Evolutionary conservation across 2,888 invertebrate species (phyloP), one percentile per base, ranked within the genome.

Genomic region (Patella caerulea): DNA sequence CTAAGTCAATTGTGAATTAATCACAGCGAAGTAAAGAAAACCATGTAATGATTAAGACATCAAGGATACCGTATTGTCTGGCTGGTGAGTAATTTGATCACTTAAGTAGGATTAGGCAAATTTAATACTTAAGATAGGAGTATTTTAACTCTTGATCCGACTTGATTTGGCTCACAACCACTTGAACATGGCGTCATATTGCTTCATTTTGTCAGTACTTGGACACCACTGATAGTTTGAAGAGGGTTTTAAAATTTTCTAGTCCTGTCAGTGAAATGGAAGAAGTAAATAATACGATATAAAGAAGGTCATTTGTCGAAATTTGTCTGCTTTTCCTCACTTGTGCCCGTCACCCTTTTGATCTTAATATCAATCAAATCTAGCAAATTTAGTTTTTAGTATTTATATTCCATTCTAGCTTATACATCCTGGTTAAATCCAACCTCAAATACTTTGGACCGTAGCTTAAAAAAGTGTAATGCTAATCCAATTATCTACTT

Each of bases 151-250:
- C 65, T 65, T 65, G 65, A 65, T 65, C 65, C 65, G 65, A 65
- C 65, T 65, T 65, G 65, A 65, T 65, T 65, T 65, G 19, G 65
- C 65, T 65, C 65, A 24, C 65, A 65, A 24, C 65, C 24, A 19
- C 65, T 65, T 65, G 12, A 75, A 75, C 55, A 70, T 75, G 75
- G 75, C 70, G 75, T 75, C 75, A 56, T 71, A 75, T 75, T 75
- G 75, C 75, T 45, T 55, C 52, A 53, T 70, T 19, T 71, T 71
- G 75, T 75, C 75, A 71, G 52, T 71, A 56, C 71, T 53, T 54
- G 55, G 75, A 75, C 71, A 75, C 75, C 53, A 54, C 34, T 29
- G 70, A 70, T 75, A 71, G 69, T 54, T 54, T 75, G 34, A 75
- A 53, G 75, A 71, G 75, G 65, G 19, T 65, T 65, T 65, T 24